Evolutionary conservation across 1,140 invertebrate genomes (phyloP).

Genomic region (Lordiphosa clarofinis): DNA sequence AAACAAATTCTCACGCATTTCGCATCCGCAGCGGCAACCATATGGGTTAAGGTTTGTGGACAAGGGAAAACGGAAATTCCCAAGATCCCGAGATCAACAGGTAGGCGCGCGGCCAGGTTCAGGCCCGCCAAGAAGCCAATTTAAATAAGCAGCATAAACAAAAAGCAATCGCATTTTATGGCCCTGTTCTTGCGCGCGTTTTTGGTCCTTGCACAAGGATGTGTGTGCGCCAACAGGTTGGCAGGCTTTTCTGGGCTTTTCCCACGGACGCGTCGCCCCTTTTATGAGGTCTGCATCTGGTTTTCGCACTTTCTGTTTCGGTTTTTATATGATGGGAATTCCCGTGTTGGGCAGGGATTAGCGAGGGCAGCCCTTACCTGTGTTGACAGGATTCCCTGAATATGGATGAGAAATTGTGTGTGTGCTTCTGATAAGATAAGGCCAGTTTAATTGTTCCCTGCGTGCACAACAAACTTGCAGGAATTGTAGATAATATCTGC

Average conservation of each 20-base stretch:
- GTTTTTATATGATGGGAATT: conserved; percentile 33
- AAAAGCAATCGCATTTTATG: conserved; percentile 62
- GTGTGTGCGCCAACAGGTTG: conserved; percentile 6
- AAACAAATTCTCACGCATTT: conserved; percentile 39
- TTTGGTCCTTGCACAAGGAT: conserved; percentile 9
- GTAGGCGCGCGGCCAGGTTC: neutral
- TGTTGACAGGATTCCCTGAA: too few relatives aligned
- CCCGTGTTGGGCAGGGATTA: conserved; percentile 28
- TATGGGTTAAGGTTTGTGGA: conserved; percentile 44
- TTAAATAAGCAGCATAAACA: conserved; percentile 77
- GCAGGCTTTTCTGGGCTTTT: conserved; percentile 35
- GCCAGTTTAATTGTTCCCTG: too few relatives aligned
- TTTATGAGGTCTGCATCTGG: conserved; percentile 41
- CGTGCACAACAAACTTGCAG: too few relatives aligned
- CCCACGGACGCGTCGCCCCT: conserved; percentile 41
- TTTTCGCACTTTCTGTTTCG: conserved; percentile 31
- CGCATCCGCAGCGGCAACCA: conserved; percentile 17
- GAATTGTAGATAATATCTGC: too few relatives aligned
- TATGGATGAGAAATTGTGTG: too few relatives aligned
- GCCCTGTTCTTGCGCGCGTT: conserved; percentile 15
- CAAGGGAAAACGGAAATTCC: conserved; percentile 48
- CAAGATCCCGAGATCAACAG: conserved; percentile 22
- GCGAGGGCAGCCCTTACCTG: neutral
- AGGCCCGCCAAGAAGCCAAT: conserved; percentile 74
- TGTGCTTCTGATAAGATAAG: too few relatives aligned